Percentiles rank a stretch among this genome's conserved stretches.
phyloP scores from a whole-genome alignment of 2,797 vertebrate genomes.

The Kryptopterus vitreolus region DNA sequence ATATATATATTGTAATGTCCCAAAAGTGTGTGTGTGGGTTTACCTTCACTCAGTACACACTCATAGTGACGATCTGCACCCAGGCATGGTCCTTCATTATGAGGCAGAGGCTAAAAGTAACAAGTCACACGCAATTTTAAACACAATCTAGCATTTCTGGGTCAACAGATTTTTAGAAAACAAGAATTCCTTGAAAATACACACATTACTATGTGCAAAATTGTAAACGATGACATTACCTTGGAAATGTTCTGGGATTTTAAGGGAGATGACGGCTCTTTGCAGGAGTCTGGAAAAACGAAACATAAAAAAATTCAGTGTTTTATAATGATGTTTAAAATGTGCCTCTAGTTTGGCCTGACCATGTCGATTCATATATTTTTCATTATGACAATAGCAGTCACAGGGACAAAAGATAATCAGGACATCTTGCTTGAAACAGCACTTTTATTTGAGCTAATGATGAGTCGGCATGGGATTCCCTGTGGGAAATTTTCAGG shows the following conservation, averaged over 20 bases:
- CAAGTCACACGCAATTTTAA: background rate
- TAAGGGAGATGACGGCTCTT: background rate
- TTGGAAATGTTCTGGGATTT: background rate
- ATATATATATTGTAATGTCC: no score
- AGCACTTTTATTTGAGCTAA: background rate
- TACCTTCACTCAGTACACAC: constrained; percentile 35
- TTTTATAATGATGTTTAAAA: background rate
- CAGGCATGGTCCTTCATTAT: constrained; percentile 1
- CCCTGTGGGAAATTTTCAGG: background rate
- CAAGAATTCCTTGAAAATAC: background rate
- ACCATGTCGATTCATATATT: background rate
- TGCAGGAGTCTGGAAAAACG: constrained; percentile 17
- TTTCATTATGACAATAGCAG: background rate
- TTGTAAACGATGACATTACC: constrained; percentile 10
- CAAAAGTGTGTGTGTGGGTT: no score
- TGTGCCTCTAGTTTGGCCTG: background rate
- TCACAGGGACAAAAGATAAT: background rate
- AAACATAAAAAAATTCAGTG: background rate
- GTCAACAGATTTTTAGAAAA: background rate
- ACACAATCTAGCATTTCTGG: background rate
- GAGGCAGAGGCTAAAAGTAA: constrained; percentile 13
- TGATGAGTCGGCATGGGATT: constrained; percentile 14
- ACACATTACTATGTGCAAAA: background rate
- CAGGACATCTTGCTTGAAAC: background rate
- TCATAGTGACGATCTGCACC: background rate